Percentiles rank a stretch among this genome's conserved stretches.
phyloP scores from a whole-genome alignment of 2,797 vertebrate species.

The Eupleurogrammus muticus region DNA sequence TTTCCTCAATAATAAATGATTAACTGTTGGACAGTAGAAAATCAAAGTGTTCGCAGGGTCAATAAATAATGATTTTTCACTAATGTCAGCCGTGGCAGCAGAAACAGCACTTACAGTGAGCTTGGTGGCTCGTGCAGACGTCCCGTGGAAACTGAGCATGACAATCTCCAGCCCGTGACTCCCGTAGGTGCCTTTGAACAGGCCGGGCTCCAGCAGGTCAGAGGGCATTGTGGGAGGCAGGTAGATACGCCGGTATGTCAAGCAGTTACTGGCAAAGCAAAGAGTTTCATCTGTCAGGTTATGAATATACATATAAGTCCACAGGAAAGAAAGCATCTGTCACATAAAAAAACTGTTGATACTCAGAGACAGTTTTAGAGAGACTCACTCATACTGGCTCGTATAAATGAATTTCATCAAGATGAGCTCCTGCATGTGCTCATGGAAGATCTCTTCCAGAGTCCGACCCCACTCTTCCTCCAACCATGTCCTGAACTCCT shows the following conservation, averaged over 20 bases:
- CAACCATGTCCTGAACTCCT: slow-evolving; percentile 99
- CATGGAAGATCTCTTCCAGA: slow-evolving; percentile 97
- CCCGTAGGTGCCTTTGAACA: slow-evolving; percentile 98
- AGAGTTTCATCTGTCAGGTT: not conserved
- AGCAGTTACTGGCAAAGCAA: slow-evolving; percentile 90
- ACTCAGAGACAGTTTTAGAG: slow-evolving; percentile 13
- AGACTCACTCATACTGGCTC: slow-evolving; percentile 95
- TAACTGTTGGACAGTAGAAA: not conserved
- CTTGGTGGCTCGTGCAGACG: slow-evolving; percentile 91
- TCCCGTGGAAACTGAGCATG: slow-evolving; percentile 96
- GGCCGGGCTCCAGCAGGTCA: slow-evolving; percentile 92
- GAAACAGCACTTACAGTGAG: slow-evolving; percentile 89
- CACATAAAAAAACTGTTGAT: not conserved
- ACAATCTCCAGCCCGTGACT: slow-evolving; percentile 98
- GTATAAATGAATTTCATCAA: slow-evolving; percentile 99
- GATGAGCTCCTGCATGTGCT: slow-evolving; percentile 99
- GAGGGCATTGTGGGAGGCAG: slow-evolving; percentile 89
- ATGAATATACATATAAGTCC: not conserved
- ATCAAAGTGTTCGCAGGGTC: not conserved
- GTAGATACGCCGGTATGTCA: slow-evolving; percentile 98
- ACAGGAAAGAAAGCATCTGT: not conserved
- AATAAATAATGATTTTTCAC: not conserved
- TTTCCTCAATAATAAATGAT: not conserved
- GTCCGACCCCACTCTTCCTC: slow-evolving; percentile 98
- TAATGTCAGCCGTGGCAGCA: not conserved